Evolutionary conservation across 2,797 vertebrate genomes (phyloP).

Genomic region (Diceros bicornis): DNA sequence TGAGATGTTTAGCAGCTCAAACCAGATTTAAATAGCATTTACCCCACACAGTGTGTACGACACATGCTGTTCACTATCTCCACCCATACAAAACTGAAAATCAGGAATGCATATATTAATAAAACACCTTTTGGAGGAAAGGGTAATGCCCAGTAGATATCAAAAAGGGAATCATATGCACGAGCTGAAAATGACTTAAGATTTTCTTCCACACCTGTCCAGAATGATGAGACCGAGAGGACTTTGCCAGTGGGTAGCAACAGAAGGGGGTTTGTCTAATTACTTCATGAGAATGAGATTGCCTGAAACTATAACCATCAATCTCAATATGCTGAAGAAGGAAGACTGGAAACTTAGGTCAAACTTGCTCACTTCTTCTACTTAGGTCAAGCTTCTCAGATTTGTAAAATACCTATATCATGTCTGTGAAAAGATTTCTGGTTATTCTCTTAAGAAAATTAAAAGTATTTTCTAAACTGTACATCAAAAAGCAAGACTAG

Average conservation of each 20-base stretch:
- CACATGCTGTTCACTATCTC: slow-evolving; percentile 86
- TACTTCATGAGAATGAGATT: not conserved
- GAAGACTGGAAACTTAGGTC: not conserved
- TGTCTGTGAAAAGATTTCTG: not conserved
- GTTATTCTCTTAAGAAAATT: not conserved
- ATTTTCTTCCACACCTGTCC: not conserved
- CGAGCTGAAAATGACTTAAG: not conserved
- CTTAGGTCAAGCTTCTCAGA: not conserved
- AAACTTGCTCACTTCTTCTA: not conserved
- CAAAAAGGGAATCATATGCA: not conserved
- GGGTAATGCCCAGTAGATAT: not conserved
- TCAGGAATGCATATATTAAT: slow-evolving; percentile 36
- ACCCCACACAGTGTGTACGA: slow-evolving; percentile 84
- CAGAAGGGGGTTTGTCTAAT: slow-evolving; percentile 33
- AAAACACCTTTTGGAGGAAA: slow-evolving; percentile 45
- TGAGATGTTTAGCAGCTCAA: slow-evolving; percentile 84
- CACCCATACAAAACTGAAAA: slow-evolving; percentile 71
- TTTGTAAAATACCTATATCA: not conserved
- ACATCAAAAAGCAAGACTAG: not conserved
- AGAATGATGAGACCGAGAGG: not conserved
- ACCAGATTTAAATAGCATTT: slow-evolving; percentile 87
- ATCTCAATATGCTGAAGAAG: not conserved
- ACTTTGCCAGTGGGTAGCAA: not conserved
- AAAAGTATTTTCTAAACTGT: not conserved
- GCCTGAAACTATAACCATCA: not conserved